A percentile compares a stretch with the other conserved stretches of the same genome.
Evolutionary conservation across 2,113 vertebrate species (phyloP).

Genomic region (Chelonoidis abingdonii): DNA sequence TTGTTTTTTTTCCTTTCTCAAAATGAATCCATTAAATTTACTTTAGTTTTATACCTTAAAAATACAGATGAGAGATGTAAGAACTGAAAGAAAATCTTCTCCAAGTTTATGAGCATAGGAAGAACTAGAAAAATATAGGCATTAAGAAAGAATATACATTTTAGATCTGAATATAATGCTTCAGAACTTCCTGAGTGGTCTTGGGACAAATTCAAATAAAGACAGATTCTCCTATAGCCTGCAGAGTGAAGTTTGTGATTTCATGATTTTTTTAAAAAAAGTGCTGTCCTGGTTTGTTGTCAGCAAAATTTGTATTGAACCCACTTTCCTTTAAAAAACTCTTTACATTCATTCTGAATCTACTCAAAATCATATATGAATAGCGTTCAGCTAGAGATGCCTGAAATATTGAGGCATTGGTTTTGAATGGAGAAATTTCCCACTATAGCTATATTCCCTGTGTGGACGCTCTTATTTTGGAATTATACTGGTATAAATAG

Average conservation of each 20-base stretch:
- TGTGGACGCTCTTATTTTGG: background rate
- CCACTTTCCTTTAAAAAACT: background rate
- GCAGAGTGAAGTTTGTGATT: background rate
- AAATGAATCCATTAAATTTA: conserved; percentile 58
- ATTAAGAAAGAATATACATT: conserved; percentile 30
- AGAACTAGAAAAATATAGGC: background rate
- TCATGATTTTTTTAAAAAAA: background rate
- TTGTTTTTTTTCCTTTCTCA: background rate
- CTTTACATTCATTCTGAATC: background rate
- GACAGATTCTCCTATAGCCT: background rate
- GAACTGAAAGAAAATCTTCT: conserved; percentile 71
- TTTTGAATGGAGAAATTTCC: background rate
- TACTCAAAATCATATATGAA: background rate
- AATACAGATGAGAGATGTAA: conserved; percentile 38
- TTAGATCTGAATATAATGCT: background rate
- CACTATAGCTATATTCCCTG: background rate
- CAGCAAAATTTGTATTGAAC: background rate
- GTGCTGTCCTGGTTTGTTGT: background rate
- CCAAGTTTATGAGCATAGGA: conserved; percentile 35
- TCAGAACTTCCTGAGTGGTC: background rate
- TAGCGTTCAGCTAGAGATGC: background rate
- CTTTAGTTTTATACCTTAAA: conserved; percentile 59
- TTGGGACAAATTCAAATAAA: conserved; percentile 23
- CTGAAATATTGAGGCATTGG: background rate
- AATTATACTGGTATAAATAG: background rate